Conservation (phyloP, 2,888 invertebrate species). For the Dicyrtoma fusca region DNA sequence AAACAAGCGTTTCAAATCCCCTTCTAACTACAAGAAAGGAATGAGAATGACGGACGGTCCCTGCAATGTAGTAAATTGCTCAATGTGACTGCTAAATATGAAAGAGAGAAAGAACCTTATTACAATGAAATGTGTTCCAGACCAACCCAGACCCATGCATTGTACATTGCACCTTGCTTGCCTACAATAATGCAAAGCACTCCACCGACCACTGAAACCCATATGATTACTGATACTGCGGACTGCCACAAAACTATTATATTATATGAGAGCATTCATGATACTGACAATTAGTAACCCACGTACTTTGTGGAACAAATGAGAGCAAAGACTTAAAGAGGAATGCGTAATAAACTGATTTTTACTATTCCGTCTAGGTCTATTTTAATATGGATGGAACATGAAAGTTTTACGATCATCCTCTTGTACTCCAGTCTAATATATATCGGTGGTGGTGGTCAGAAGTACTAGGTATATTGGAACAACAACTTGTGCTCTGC, state of each 20-base stretch:
- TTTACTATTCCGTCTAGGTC: neutral
- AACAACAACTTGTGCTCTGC: neutral
- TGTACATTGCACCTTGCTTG: no score
- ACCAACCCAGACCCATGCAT: no score
- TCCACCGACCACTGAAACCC: no score
- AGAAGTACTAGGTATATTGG: neutral
- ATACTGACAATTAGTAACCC: conserved; percentile 14
- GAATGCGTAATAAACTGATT: conserved; percentile 19
- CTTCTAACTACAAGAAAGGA: conserved; percentile 13
- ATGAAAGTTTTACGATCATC: no score
- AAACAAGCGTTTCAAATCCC: conserved; percentile 34
- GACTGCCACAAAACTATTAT: neutral
- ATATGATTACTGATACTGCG: neutral
- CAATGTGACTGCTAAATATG: conserved; percentile 11
- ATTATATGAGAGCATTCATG: conserved; percentile 14
- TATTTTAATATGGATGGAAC: neutral
- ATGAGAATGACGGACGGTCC: conserved; percentile 21
- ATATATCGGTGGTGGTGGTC: conserved; percentile 4
- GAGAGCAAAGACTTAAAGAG: conserved; percentile 3
- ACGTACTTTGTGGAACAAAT: conserved; percentile 17
- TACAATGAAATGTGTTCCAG: conserved; percentile 11
- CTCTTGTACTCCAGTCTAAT: neutral
- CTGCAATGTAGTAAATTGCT: no score
- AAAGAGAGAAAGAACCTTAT: neutral
- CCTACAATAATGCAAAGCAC: no score